Evolutionary conservation across 2,113 vertebrate genomes (phyloP), one percentile per base, ranked within the genome.

Genomic region (Petromus typicus): DNA sequence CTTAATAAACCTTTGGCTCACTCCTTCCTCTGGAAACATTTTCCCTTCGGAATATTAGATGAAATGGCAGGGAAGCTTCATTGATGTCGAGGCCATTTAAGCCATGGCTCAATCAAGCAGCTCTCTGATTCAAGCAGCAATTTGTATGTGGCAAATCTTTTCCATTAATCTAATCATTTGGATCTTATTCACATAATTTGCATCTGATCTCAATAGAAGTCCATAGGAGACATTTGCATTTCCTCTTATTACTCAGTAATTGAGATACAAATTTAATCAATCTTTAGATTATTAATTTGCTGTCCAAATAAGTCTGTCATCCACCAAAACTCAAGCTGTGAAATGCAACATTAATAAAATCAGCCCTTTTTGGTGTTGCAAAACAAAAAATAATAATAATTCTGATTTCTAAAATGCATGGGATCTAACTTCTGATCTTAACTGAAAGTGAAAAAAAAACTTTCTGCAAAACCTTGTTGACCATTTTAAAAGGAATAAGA

Each of bases 51-150:
- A 86, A 84, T 67, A 89, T 43, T 91, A 91, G 48, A 90, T 90
- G 89, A 92, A 92, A 91, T 57, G 71, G 56, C 57, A 94, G 30
- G 51, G 34, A 69, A 10, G 27, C 51, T 93, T 89, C 84, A 89
- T 18, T 86, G n/a, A 92, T 66, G 25, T 89, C 88, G 86, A 85
- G 34, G 78, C n/a, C 66, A 89, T 73, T 93, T 92, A 94, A 87
- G 30, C 63, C 48, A 48, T 61, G 59, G 59, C 7, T 83, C 17
- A n/a, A 23, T 79, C 67, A 89, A 22, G 59, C 32, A 61, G 54
- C 57, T 91, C n/a, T 59, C 32, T 84, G 69, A 91, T 57, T 94
- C 78, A 69, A 91, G 64, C 37, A 71, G 16, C 12, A 94, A 76
- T 93, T 71, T 87, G 18, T 79, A 75, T 61, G 76, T 94, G 69